A percentile compares a stretch with the other conserved stretches of the same genome.
Evolutionary conservation across 2,888 invertebrate species (phyloP).

Genomic region (Rhaphigaster nebulosa): DNA sequence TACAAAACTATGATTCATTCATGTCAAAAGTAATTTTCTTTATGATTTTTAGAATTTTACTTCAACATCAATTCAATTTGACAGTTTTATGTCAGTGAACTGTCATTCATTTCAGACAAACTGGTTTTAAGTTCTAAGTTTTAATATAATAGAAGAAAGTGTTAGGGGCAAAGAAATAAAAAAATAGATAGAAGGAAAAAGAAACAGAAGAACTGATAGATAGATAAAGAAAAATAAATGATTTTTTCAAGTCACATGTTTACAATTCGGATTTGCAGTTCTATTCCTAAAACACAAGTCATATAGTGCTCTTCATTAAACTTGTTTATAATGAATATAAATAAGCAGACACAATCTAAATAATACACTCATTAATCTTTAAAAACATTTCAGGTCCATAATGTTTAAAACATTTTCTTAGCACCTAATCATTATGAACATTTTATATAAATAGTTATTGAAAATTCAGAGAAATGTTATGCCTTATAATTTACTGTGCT

Average conservation of each 20-base stretch:
- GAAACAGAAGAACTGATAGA: not conserved
- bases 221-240: not conserved
- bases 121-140: not conserved
- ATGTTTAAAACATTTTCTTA: not conserved
- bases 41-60: not conserved
- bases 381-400: not conserved
- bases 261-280: not conserved
- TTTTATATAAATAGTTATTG: not conserved
- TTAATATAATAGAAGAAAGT: not conserved
- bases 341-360: not conserved
- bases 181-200: not conserved
- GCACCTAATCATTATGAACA: not conserved
- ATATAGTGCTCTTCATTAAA: not conserved
- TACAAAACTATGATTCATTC: not conserved
- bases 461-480: not conserved
- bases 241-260: not conserved
- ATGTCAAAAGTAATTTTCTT: not conserved
- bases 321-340: not conserved
- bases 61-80: not conserved
- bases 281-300: conserved; percentile 4
- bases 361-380: not conserved
- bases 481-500: not conserved
- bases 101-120: not conserved
- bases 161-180: not conserved
- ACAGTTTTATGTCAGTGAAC: not conserved